Conservation (phyloP, 2,797 vertebrate genomes). For the Gorsachius magnificus region DNA sequence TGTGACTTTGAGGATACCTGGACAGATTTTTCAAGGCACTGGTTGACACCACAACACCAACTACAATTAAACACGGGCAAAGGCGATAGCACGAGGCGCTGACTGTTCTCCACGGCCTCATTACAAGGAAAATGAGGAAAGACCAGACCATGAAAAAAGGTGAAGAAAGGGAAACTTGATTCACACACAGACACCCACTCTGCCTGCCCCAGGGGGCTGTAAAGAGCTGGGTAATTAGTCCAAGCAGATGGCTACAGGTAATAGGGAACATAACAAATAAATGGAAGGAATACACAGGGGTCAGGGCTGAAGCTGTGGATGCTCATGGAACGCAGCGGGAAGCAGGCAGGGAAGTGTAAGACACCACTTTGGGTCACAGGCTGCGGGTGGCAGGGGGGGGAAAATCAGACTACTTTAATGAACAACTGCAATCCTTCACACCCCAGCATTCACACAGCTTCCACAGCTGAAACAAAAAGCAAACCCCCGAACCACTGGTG, state of each 20-base stretch:
- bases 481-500: background rate
- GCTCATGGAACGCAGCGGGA: background rate
- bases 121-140: background rate
- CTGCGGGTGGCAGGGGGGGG: background rate
- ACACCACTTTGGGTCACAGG: background rate
- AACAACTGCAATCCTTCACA: background rate
- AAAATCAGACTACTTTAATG: background rate
- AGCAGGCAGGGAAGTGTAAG: background rate
- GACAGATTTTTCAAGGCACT: background rate
- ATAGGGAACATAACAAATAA: background rate
- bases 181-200: background rate
- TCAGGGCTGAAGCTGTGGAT: background rate
- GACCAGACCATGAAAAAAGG: background rate
- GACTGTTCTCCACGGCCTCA: background rate
- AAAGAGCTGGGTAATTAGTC: background rate
- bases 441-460: background rate
- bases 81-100: rapidly evolving
- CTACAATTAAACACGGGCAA: background rate
- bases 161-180: constrained; percentile 11
- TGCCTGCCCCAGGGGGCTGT: background rate
- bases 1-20: background rate
- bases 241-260: constrained; percentile 28
- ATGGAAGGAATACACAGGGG: background rate
- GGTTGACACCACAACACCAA: background rate
- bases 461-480: background rate